Evolutionary conservation across 1,140 invertebrate genomes (phyloP).

Genomic region (Scaptomyza pallida): DNA sequence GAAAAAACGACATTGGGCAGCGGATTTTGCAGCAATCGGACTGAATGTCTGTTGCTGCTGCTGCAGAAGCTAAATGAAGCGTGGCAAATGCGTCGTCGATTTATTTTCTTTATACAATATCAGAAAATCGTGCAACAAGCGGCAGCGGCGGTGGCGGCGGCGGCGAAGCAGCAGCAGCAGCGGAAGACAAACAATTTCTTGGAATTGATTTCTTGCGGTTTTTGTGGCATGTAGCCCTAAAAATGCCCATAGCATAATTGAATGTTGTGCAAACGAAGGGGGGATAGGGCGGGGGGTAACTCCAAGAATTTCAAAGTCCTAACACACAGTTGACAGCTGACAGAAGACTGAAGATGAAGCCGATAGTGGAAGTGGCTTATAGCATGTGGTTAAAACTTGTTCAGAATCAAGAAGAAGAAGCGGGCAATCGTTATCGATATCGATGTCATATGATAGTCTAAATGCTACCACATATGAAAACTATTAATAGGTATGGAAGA

Average conservation of each 20-base stretch:
- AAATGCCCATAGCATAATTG: slow-evolving; percentile 52
- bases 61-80: slow-evolving; percentile 50
- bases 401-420: not conserved
- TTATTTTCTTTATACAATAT: slow-evolving; percentile 56
- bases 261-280: not conserved
- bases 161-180: slow-evolving; percentile 44
- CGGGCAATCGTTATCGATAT: slow-evolving; percentile 28
- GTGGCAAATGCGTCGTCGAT: slow-evolving; percentile 63
- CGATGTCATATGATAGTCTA: slow-evolving; percentile 30
- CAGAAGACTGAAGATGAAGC: no score
- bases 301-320: slow-evolving; percentile 21
- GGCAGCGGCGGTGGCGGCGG: not conserved
- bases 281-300: not conserved
- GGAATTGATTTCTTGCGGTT: slow-evolving; percentile 78
- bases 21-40: not conserved
- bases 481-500: slow-evolving; percentile 4
- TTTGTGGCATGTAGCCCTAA: slow-evolving; percentile 74
- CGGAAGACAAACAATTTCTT: slow-evolving; percentile 79
- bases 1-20: not conserved
- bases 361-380: slow-evolving; percentile 31
- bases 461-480: slow-evolving; percentile 24
- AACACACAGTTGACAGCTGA: slow-evolving; percentile 6
- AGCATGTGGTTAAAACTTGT: slow-evolving; percentile 24
- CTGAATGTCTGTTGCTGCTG: not conserved
- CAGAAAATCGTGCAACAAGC: slow-evolving; percentile 40